Conservation (phyloP, 2,113 vertebrate species). For the Eleginops maclovinus region DNA sequence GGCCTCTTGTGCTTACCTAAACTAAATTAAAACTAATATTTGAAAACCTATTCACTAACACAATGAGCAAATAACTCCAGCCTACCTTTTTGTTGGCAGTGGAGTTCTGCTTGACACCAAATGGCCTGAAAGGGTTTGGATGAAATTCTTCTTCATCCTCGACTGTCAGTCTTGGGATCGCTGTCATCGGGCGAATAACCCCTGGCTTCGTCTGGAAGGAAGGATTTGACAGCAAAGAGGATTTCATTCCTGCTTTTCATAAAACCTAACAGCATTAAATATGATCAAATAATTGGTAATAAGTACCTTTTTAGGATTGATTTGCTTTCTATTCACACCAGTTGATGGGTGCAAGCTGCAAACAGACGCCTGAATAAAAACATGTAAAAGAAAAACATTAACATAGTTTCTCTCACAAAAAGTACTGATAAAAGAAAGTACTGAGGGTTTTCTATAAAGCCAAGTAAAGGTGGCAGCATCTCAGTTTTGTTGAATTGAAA, state of each 20-base stretch:
- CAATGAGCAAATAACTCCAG: neutral
- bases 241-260: slow-evolving; percentile 10
- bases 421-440: neutral
- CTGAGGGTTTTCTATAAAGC: neutral
- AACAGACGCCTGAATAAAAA: slow-evolving; percentile 86
- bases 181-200: slow-evolving; percentile 87
- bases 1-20: neutral
- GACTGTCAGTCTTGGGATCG: slow-evolving; percentile 83
- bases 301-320: slow-evolving; percentile 69
- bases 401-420: neutral
- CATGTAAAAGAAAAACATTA: slow-evolving; percentile 1
- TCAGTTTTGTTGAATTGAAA: neutral
- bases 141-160: slow-evolving; percentile 81
- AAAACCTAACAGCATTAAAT: neutral
- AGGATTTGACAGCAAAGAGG: slow-evolving; percentile 47
- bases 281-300: slow-evolving; percentile 11
- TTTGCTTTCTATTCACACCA: slow-evolving; percentile 78
- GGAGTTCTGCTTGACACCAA: slow-evolving; percentile 75
- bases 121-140: slow-evolving; percentile 86
- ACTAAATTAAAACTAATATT: slow-evolving; percentile 10
- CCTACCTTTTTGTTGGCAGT: slow-evolving; percentile 84
- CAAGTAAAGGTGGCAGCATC: neutral
- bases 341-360: slow-evolving; percentile 70
- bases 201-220: slow-evolving; percentile 89
- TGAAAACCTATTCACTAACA: neutral